These are phyloP conservation scores for Daktulosphaira vitifoliae DNA, from an alignment of 1,140 invertebrate species.

Conservation along the genomic window DNA sequence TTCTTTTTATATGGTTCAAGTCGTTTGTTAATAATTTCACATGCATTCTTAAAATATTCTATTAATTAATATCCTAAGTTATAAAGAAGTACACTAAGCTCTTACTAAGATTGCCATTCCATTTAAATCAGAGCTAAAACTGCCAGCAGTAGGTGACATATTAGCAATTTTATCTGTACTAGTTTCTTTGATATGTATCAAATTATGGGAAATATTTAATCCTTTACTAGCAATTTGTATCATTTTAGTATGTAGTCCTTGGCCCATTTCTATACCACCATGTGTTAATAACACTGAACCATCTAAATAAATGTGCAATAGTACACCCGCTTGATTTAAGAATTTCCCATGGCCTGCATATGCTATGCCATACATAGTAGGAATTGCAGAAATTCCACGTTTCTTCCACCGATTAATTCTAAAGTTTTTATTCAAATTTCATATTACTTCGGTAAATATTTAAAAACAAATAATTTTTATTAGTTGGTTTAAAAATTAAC, in stretches of 20 bases:
- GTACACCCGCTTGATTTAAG: slow-evolving; percentile 80
- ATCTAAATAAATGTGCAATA: slow-evolving; percentile 83
- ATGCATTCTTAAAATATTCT: slow-evolving; percentile 61
- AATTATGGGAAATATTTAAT: slow-evolving; percentile 61
- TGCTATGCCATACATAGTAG: slow-evolving; percentile 83
- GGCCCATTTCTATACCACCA: slow-evolving; percentile 92
- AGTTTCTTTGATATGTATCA: slow-evolving; percentile 82
- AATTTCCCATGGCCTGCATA: slow-evolving; percentile 59
- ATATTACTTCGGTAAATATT: no score
- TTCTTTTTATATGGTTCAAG: slow-evolving; percentile 66
- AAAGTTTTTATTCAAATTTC: no score
- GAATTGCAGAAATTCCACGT: slow-evolving; percentile 74
- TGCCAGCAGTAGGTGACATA: slow-evolving; percentile 84
- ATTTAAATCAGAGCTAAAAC: slow-evolving; percentile 84
- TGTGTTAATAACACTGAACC: slow-evolving; percentile 87
- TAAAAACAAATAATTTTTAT: no score
- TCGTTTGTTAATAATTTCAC: slow-evolving; percentile 63
- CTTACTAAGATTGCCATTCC: slow-evolving; percentile 83
- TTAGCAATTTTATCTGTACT: slow-evolving; percentile 91
- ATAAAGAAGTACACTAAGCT: no score
- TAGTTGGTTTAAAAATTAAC: no score
- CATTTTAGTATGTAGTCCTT: slow-evolving; percentile 92
- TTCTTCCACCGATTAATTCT: slow-evolving; percentile 78
- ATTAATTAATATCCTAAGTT: no score
- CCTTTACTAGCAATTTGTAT: slow-evolving; percentile 73